A percentile compares a stretch with the other conserved stretches of the same genome.
phyloP scores from a whole-genome alignment of 2,113 vertebrate species.

The Oncorhynchus kisutch region DNA sequence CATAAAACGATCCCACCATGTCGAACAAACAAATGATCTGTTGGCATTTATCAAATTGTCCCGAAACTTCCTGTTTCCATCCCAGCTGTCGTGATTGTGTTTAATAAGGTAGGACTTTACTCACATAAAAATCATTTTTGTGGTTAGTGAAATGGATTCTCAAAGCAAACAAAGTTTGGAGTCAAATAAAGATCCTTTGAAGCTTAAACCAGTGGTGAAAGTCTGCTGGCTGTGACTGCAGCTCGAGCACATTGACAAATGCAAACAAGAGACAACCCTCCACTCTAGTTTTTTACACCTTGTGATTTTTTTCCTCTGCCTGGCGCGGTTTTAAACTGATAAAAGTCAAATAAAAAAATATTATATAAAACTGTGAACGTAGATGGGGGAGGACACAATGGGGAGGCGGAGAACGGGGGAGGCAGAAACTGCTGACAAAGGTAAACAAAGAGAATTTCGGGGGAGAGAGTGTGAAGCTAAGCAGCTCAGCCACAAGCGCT shows the following conservation, averaged over 20 bases:
- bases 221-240: neutral
- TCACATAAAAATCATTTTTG: too few species aligned
- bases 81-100: too few species aligned
- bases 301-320: conserved; percentile 9
- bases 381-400: neutral
- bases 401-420: neutral
- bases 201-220: conserved; percentile 5
- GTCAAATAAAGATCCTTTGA: conserved; percentile 3
- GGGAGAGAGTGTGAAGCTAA: conserved; percentile 49
- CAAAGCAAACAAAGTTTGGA: conserved; percentile 1
- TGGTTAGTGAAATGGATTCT: too few species aligned
- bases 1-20: too few species aligned
- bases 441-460: conserved; percentile 32
- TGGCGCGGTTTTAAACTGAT: conserved; percentile 14
- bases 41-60: too few species aligned
- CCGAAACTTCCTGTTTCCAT: too few species aligned
- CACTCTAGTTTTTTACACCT: neutral
- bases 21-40: too few species aligned
- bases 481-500: conserved; percentile 54
- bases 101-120: too few species aligned
- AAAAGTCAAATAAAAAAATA: conserved; percentile 15
- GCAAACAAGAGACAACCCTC: neutral
- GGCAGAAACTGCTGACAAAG: conserved; percentile 39
- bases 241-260: neutral
- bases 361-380: conserved; percentile 14